Conservation (phyloP, 2,113 vertebrate genomes). For the Alouatta palliata region DNA sequence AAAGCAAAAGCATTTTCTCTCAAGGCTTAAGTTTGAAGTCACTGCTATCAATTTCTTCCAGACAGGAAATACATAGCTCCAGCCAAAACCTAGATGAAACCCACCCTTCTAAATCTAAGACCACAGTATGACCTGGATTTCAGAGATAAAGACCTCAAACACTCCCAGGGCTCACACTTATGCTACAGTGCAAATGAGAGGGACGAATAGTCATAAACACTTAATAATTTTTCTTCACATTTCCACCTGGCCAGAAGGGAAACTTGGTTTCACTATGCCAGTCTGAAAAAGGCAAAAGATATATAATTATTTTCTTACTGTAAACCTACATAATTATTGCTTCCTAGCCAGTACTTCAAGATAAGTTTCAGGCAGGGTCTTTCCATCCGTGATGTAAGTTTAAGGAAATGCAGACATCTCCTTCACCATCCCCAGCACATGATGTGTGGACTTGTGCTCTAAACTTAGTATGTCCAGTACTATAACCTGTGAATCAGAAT, state of each 20-base stretch:
- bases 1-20: constrained; percentile 26
- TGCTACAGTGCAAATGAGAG: not conserved
- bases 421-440: not conserved
- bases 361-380: not conserved
- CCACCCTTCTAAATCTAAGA: not conserved
- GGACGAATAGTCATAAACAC: not conserved
- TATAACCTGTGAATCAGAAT: not conserved
- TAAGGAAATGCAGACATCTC: not conserved
- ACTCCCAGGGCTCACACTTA: not conserved
- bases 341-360: not conserved
- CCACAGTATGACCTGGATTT: not conserved
- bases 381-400: not conserved
- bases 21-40: not conserved
- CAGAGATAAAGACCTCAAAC: not conserved
- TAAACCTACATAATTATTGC: not conserved
- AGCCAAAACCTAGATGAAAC: not conserved
- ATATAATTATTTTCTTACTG: not conserved
- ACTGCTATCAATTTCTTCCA: not conserved
- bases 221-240: not conserved
- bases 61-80: not conserved
- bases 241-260: not conserved
- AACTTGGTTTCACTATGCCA: not conserved
- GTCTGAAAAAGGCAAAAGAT: not conserved
- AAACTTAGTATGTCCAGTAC: not conserved
- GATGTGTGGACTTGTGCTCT: not conserved